A percentile compares a stretch with the other conserved stretches of the same genome.
These are phyloP conservation scores for Cephalopholis sonnerati DNA, from an alignment of 2,113 vertebrate species.

Conservation along the genomic window DNA sequence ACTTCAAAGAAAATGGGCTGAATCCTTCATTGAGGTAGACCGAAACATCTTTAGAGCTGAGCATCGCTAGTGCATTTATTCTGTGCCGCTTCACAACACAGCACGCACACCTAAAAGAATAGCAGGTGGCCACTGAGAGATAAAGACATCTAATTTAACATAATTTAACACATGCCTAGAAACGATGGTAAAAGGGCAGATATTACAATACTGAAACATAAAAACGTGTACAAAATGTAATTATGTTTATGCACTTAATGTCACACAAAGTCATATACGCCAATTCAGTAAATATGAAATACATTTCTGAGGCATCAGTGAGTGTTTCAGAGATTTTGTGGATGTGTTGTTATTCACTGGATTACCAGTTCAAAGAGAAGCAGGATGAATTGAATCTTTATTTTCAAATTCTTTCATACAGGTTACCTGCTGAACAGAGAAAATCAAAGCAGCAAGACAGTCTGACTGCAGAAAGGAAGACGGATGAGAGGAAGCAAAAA, in stretches of 20 bases:
- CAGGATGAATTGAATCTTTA: background rate
- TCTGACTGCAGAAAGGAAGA: constrained; percentile 38
- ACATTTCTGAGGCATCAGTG: constrained; percentile 4
- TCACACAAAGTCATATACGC: background rate
- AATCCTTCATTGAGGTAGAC: constrained; percentile 46
- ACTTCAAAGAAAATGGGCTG: constrained; percentile 42
- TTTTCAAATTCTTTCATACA: constrained; percentile 35
- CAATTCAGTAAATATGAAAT: constrained; percentile 14
- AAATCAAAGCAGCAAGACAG: constrained; percentile 54
- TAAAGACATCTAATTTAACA: constrained; percentile 46
- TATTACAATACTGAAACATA: background rate
- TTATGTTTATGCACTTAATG: background rate
- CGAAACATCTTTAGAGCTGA: constrained; percentile 21
- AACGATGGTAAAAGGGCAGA: background rate
- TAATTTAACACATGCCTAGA: constrained; percentile 30
- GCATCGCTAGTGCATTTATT: constrained; percentile 24
- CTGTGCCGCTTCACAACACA: constrained; percentile 39
- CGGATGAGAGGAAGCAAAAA: constrained; percentile 33
- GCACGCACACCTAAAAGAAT: constrained; percentile 35
- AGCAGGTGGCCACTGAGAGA: constrained; percentile 57
- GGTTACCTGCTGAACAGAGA: background rate
- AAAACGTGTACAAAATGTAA: constrained; percentile 12
- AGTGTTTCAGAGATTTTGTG: constrained; percentile 5
- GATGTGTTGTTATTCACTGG: constrained; percentile 18
- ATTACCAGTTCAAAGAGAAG: constrained; percentile 22